A percentile compares a stretch with the other conserved stretches of the same genome.
These are phyloP conservation scores for Eupithecia vulgata DNA, from an alignment of 2,888 invertebrate genomes.

Conservation along the genomic window DNA sequence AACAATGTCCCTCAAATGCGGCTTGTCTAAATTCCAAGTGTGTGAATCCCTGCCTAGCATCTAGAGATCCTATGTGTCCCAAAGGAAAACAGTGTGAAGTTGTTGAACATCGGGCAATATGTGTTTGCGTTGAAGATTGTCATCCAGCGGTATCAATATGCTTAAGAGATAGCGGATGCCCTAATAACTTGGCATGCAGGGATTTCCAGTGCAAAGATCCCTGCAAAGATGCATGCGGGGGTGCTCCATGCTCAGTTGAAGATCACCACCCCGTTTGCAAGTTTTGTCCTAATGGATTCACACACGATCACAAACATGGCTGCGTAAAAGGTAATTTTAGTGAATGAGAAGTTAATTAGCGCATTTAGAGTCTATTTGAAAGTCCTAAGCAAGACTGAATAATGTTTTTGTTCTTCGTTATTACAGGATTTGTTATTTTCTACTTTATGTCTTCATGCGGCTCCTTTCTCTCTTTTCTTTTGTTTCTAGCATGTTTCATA, in stretches of 20 bases:
- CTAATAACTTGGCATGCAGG: constrained; percentile 92
- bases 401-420: constrained; percentile 80
- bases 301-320: constrained; percentile 95
- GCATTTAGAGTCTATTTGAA: constrained; percentile 70
- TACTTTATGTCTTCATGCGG: constrained; percentile 79
- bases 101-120: constrained; percentile 92
- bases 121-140: constrained; percentile 94
- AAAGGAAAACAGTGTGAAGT: constrained; percentile 94
- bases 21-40: constrained; percentile 93
- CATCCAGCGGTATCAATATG: constrained; percentile 94
- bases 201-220: constrained; percentile 96
- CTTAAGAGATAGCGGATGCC: constrained; percentile 94
- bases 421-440: constrained; percentile 83
- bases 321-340: constrained; percentile 95
- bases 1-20: constrained; percentile 93
- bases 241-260: constrained; percentile 96
- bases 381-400: constrained; percentile 75
- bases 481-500: constrained; percentile 79
- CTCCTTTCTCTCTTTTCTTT: constrained; percentile 75
- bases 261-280: constrained; percentile 97
- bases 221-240: constrained; percentile 93
- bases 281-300: constrained; percentile 97
- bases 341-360: constrained; percentile 62
- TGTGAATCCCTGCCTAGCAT: constrained; percentile 92
- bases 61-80: constrained; percentile 87